phyloP scores from a whole-genome alignment of 2,888 invertebrate species.

The Drosophila eohydei region DNA sequence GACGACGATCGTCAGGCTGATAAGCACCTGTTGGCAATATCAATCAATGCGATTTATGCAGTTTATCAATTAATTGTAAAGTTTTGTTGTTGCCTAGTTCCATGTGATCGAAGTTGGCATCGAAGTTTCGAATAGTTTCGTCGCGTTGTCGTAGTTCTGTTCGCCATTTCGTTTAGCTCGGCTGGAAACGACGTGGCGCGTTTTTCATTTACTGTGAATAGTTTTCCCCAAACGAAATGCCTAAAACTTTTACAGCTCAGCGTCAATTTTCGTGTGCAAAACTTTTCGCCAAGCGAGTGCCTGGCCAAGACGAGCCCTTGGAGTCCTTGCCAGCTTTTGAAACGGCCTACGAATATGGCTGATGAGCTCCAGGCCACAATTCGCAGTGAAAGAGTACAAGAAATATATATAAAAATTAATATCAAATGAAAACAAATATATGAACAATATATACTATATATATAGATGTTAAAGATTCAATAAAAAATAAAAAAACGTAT shows the following conservation, averaged over 20 bases:
- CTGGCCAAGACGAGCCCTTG: conserved; percentile 8
- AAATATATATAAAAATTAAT: neutral
- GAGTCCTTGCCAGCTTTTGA: conserved; percentile 11
- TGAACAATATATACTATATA: too few species aligned
- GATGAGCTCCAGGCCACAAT: conserved; percentile 16
- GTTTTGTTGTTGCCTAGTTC: conserved; percentile 3
- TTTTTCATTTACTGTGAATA: conserved; percentile 9
- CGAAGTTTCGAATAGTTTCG: conserved; percentile 3
- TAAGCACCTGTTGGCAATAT: conserved; percentile 27
- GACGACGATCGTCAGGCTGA: neutral
- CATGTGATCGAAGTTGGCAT: conserved; percentile 3
- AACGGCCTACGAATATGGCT: conserved; percentile 61
- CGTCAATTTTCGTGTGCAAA: conserved; percentile 41
- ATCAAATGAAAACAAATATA: neutral
- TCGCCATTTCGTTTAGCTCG: conserved; percentile 32
- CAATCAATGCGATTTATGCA: conserved; percentile 49
- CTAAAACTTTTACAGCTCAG: conserved; percentile 47
- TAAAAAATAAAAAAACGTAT: too few species aligned
- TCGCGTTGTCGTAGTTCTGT: conserved; percentile 30
- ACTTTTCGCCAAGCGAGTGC: conserved; percentile 3
- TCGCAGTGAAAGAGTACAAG: too few species aligned
- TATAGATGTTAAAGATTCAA: too few species aligned
- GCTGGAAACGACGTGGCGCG: conserved; percentile 16
- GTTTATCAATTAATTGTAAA: conserved; percentile 48
- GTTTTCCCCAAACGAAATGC: conserved; percentile 59